phyloP scores from a whole-genome alignment of 92 coral and sea anemone genomes.

The Parazoanthus atlanticus region DNA sequence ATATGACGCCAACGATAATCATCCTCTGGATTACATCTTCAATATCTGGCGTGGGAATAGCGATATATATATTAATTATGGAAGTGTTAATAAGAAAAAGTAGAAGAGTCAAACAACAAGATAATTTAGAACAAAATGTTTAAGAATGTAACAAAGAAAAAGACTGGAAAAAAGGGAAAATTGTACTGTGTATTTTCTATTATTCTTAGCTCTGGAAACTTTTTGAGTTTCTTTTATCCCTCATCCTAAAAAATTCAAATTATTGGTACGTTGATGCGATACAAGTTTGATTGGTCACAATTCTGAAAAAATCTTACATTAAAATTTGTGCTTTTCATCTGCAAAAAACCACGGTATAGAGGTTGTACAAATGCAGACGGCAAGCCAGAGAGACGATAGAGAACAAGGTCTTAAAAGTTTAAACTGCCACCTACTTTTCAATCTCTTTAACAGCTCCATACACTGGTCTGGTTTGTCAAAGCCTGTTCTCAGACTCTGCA shows the following conservation, averaged over 20 bases:
- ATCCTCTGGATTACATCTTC: constrained; percentile 86
- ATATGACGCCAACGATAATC: constrained; percentile 90
- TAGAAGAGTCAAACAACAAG: too few relatives aligned
- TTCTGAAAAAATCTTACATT: background rate
- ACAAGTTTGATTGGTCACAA: background rate
- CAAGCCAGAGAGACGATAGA: background rate
- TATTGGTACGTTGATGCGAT: too few relatives aligned
- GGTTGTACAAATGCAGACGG: background rate
- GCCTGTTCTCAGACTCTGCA: constrained; percentile 71
- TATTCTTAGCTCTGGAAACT: too few relatives aligned
- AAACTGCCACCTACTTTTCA: constrained; percentile 70
- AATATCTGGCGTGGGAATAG: constrained; percentile 51
- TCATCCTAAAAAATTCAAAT: too few relatives aligned
- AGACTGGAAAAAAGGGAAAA: too few relatives aligned
- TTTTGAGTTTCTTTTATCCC: too few relatives aligned
- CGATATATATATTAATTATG: background rate
- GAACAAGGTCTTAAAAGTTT: background rate
- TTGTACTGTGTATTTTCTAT: too few relatives aligned
- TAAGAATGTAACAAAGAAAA: too few relatives aligned
- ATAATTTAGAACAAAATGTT: too few relatives aligned
- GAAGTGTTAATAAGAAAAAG: too few relatives aligned
- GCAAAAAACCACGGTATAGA: background rate
- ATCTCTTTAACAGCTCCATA: constrained; percentile 82
- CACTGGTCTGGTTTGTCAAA: constrained; percentile 95
- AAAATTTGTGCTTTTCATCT: background rate